Evolutionary conservation across 2,797 vertebrate genomes (phyloP).

Genomic region (Rhinoraja longicauda): DNA sequence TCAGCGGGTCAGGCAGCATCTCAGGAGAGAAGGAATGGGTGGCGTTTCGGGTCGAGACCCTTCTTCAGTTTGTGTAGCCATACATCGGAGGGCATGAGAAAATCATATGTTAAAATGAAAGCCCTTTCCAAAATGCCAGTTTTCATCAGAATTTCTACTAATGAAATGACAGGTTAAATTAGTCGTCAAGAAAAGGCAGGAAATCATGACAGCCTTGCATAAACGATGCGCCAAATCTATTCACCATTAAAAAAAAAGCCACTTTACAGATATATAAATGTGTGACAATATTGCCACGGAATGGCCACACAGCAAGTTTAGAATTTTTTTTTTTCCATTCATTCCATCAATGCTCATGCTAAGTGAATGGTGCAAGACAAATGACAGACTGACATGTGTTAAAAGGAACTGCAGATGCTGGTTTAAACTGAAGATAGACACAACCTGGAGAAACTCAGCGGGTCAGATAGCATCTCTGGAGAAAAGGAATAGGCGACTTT

Average conservation of each 20-base stretch:
- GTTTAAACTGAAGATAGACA: no score
- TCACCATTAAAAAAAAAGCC: neutral
- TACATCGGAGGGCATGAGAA: neutral
- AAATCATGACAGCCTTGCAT: neutral
- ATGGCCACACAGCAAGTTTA: neutral
- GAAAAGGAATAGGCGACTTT: no score
- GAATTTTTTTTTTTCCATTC: neutral
- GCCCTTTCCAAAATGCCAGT: neutral
- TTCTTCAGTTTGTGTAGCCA: no score
- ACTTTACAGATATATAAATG: neutral
- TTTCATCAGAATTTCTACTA: neutral
- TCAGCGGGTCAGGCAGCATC: no score
- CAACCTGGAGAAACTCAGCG: no score
- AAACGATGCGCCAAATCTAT: neutral
- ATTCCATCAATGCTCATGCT: neutral
- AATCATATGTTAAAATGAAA: slow-evolving; percentile 5
- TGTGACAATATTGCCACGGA: neutral
- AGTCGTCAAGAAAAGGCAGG: neutral
- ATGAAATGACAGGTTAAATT: neutral
- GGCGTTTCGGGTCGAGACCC: no score
- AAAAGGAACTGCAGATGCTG: no score
- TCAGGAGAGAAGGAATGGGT: no score
- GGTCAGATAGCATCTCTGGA: no score
- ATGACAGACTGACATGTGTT: neutral
- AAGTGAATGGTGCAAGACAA: neutral